Conservation (phyloP, 2,888 invertebrate species). For the Agrochola lychnidis region DNA sequence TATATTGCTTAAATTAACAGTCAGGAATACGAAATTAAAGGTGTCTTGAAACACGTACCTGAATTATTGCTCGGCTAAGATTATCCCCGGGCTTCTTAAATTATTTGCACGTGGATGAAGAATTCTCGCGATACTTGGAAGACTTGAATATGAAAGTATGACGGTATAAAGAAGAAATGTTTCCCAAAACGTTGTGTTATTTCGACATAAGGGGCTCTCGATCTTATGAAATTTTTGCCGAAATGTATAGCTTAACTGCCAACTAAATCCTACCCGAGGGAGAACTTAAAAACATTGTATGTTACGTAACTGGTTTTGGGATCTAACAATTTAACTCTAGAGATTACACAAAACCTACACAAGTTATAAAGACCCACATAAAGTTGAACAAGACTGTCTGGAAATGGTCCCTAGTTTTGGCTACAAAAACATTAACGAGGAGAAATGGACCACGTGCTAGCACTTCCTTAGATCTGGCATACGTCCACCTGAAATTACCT, state of each 20-base stretch:
- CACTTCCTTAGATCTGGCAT: conserved; percentile 17
- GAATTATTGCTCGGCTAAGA: conserved; percentile 45
- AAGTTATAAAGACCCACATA: conserved; percentile 41
- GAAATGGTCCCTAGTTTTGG: conserved; percentile 31
- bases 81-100: conserved; percentile 32
- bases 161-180: not conserved
- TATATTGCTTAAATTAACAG: conserved; percentile 72
- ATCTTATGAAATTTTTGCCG: conserved; percentile 21
- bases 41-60: conserved; percentile 56
- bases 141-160: conserved; percentile 17
- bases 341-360: conserved; percentile 33
- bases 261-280: conserved; percentile 27
- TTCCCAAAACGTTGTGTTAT: conserved; percentile 18
- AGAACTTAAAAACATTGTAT: conserved; percentile 32
- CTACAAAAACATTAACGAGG: conserved; percentile 26
- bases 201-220: conserved; percentile 2
- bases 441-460: conserved; percentile 28
- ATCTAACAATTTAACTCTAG: conserved; percentile 35
- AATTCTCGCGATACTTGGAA: conserved; percentile 2
- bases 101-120: conserved; percentile 22
- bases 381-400: conserved; percentile 23
- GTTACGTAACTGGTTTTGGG: conserved; percentile 18
- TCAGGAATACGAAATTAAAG: conserved; percentile 65
- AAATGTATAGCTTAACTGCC: conserved; percentile 15
- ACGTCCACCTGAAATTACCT: conserved; percentile 22